A percentile compares a stretch with the other conserved stretches of the same genome.
Conservation (phyloP, 2,113 vertebrate species). For the Tricholaema leucomelas region DNA sequence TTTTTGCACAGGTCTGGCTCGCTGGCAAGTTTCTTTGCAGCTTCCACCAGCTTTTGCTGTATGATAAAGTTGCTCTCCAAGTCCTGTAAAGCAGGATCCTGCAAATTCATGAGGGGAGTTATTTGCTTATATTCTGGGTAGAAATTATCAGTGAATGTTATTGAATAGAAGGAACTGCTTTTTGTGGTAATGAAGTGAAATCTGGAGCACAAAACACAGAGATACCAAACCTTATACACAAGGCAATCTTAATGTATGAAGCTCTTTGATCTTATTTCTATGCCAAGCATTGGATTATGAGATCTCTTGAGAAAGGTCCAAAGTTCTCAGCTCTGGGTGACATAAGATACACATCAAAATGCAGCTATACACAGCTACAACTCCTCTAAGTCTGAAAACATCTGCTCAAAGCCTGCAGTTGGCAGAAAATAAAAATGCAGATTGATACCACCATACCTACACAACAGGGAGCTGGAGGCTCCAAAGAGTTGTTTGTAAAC, state of each 20-base stretch:
- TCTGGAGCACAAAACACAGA: not conserved
- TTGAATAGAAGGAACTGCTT: not conserved
- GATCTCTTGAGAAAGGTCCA: not conserved
- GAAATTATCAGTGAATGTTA: not conserved
- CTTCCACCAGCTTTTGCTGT: slow-evolving; percentile 95
- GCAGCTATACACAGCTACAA: not conserved
- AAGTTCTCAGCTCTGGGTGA: not conserved
- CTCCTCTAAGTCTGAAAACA: not conserved
- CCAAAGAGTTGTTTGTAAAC: slow-evolving; percentile 52
- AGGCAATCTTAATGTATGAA: not conserved
- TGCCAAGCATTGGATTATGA: not conserved
- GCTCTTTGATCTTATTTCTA: not conserved
- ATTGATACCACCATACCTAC: not conserved
- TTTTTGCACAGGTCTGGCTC: slow-evolving; percentile 92
- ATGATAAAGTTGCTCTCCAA: slow-evolving; percentile 92
- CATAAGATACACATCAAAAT: not conserved
- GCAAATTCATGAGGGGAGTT: not conserved
- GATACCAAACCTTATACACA: not conserved
- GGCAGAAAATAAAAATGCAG: not conserved
- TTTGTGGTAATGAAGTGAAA: not conserved
- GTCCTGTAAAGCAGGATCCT: slow-evolving; percentile 91
- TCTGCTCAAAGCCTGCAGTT: not conserved
- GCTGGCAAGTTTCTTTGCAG: slow-evolving; percentile 86
- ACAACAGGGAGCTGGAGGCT: not conserved
- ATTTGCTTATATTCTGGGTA: not conserved